phyloP scores from a whole-genome alignment of 2,113 vertebrate species.

The Circaetus cinerascens region DNA sequence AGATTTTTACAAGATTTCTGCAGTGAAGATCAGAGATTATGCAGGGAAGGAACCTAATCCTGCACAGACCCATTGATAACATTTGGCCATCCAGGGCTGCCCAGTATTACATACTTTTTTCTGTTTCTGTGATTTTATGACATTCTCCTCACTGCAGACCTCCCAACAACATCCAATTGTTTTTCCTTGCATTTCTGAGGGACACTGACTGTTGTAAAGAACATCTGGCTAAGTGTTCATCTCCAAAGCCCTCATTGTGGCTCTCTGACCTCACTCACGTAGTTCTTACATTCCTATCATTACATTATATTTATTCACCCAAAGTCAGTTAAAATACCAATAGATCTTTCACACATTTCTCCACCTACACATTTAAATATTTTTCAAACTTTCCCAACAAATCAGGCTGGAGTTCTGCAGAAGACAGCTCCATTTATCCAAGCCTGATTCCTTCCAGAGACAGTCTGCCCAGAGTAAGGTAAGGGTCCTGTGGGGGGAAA shows the following conservation, averaged over 20 bases:
- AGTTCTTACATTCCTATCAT: not conserved
- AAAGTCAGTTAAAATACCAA: not conserved
- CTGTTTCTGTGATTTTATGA: not conserved
- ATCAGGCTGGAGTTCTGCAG: not conserved
- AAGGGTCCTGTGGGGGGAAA: not conserved
- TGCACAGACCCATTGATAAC: not conserved
- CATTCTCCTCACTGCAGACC: not conserved
- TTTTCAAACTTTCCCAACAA: not conserved
- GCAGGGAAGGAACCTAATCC: not conserved
- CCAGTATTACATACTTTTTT: not conserved
- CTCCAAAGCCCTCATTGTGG: conserved; percentile 21
- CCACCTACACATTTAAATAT: not conserved
- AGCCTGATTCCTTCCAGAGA: not conserved
- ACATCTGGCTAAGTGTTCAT: conserved; percentile 12
- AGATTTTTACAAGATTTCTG: not conserved
- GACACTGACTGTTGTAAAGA: not conserved
- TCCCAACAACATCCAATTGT: conserved; percentile 49
- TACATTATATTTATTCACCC: not conserved
- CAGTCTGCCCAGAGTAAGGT: not conserved
- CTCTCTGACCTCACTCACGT: not conserved
- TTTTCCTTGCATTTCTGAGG: not conserved
- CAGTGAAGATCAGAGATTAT: not conserved
- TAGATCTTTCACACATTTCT: not conserved
- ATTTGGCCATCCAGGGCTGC: not conserved
- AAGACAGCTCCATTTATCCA: not conserved